These are phyloP conservation scores for Babylonia areolata DNA, from an alignment of 1,140 invertebrate species.

Conservation along the genomic window DNA sequence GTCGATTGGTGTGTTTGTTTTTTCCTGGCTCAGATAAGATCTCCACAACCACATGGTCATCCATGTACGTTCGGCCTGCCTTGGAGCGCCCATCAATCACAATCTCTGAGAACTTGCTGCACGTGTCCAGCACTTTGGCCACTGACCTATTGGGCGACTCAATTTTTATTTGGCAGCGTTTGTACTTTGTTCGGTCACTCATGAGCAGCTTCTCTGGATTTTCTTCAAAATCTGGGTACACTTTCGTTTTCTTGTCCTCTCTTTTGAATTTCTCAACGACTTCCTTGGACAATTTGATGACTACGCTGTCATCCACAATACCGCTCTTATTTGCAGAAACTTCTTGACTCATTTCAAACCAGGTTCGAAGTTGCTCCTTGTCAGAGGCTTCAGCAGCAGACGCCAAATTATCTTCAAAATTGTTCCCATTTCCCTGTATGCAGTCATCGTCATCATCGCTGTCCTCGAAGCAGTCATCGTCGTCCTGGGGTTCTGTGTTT, in stretches of 20 bases:
- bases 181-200: constrained; percentile 49
- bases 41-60: constrained; percentile 69
- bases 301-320: not conserved
- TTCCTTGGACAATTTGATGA: not conserved
- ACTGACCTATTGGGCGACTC: constrained; percentile 52
- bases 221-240: not conserved
- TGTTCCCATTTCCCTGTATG: not conserved
- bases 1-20: not conserved
- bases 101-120: constrained; percentile 49
- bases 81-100: constrained; percentile 63
- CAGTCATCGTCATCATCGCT: not conserved
- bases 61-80: constrained; percentile 63
- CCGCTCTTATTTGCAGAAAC: not conserved
- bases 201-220: not conserved
- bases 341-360: not conserved
- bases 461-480: not conserved
- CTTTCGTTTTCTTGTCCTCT: not conserved
- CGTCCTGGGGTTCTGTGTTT: not conserved
- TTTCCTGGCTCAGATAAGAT: constrained; percentile 47
- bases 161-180: constrained; percentile 55
- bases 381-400: not conserved
- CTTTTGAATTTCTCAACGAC: not conserved
- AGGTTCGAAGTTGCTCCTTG: not conserved
- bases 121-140: constrained; percentile 46
- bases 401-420: not conserved